Evolutionary conservation across 2,888 invertebrate species (phyloP), one percentile per base, ranked within the genome.

Genomic region (Cepaea hortensis): DNA sequence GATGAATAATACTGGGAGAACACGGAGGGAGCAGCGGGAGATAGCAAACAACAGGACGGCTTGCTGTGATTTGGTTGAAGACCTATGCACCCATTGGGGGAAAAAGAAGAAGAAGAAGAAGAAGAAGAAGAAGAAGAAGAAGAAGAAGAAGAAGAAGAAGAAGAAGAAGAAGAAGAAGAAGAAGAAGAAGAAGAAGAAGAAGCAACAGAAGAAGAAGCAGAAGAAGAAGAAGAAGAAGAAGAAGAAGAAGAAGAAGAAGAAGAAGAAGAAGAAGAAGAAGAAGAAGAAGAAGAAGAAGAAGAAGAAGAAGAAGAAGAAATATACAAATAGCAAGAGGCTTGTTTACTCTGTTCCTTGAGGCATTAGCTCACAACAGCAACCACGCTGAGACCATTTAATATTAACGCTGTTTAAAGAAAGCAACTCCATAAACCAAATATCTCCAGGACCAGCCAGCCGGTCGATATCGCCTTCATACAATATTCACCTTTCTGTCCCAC

Each of bases 111-210:
- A 75, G 23, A 68, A 68, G 68, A n/a, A 20, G 68, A 68, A 68
- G 68, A 68, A 20, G 15, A 15, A n/a, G 18, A 68, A n/a, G 68
- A 68, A 68, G 18, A n/a, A n/a, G n/a, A n/a, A n/a, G n/a, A n/a
- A 68, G 68, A n/a, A 68, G 68, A 68, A 68, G 68, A n/a, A 68
- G 68, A n/a, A 68, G 68, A 68, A 68, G 68, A 68, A 68, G 68
- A 68, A 68, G n/a, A 68, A 68, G 68, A 68, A 68, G 68, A 68
- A 68, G 68, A 68, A 68, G 68, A n/a, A 68, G 68, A n/a, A 68
- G 68, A 68, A 68, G 68, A n/a, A 68, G 68, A n/a, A 68, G 68
- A 68, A 68, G 68, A 68, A 68, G 68, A 68, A 68, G 68, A n/a
- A 68, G 68, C 3, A 68, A 13, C 3, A 68, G 68, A n/a, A 68